Conservation (phyloP, 2,888 invertebrate genomes). For the Chaitophorus viminalis region DNA sequence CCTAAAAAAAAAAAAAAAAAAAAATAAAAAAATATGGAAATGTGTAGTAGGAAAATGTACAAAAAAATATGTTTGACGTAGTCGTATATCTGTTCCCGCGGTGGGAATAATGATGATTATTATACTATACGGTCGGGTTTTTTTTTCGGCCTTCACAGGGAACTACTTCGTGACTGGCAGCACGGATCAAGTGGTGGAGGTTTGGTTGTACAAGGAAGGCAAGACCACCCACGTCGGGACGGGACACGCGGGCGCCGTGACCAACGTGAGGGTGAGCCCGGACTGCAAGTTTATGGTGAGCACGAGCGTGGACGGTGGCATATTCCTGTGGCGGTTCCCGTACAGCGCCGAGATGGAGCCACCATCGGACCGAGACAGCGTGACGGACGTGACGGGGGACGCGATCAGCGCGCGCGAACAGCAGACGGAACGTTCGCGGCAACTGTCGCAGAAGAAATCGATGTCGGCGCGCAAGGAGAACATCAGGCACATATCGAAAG, state of each 20-base stretch:
- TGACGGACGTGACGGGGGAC: background rate
- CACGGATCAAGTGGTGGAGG: constrained; percentile 87
- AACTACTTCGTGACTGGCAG: constrained; percentile 84
- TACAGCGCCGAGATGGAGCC: constrained; percentile 64
- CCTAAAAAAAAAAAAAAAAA: no score
- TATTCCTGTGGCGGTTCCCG: constrained; percentile 82
- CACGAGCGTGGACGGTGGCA: constrained; percentile 82
- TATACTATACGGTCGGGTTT: no score
- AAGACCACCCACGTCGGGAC: constrained; percentile 78
- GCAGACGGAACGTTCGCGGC: constrained; percentile 26
- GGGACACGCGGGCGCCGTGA: constrained; percentile 87
- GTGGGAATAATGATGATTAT: no score
- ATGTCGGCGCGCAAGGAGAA: constrained; percentile 16
- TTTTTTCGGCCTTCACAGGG: constrained; percentile 74
- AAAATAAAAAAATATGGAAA: no score
- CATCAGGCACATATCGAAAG: constrained; percentile 12
- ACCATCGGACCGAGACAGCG: background rate
- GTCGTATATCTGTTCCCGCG: no score
- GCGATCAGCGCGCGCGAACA: background rate
- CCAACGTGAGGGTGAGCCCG: constrained; percentile 81
- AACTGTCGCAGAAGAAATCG: constrained; percentile 32
- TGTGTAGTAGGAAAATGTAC: no score
- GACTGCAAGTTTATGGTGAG: constrained; percentile 79
- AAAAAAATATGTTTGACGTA: no score
- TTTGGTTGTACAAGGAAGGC: constrained; percentile 89